Conservation (phyloP, 1,140 invertebrate genomes). For the Drosophila tsacasi region DNA sequence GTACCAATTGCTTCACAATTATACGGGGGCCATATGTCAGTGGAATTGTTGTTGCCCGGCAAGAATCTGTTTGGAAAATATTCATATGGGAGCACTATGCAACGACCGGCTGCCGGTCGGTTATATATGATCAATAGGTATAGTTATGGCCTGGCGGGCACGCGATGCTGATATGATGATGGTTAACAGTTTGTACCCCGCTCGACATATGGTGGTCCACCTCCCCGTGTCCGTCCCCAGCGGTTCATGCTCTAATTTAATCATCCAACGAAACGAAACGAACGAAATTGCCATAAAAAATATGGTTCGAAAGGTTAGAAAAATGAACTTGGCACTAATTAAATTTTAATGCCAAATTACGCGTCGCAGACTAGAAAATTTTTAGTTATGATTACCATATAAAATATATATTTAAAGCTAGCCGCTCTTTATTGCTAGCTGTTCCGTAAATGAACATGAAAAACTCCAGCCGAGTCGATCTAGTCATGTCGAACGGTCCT, state of each 20-base stretch:
- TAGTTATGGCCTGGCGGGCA: slow-evolving; percentile 16
- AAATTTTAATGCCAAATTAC: slow-evolving; percentile 21
- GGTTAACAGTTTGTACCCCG: slow-evolving; percentile 15
- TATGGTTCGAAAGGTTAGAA: slow-evolving; percentile 31
- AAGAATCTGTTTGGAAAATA: slow-evolving; percentile 2
- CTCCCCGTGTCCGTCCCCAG: not conserved
- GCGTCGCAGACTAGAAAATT: not conserved
- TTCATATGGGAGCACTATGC: not conserved
- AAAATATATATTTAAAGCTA: not conserved
- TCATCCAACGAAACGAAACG: slow-evolving; percentile 7
- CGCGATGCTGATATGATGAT: slow-evolving; percentile 22
- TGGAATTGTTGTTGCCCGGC: not conserved
- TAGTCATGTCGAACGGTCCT: not conserved
- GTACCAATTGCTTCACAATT: slow-evolving; percentile 49
- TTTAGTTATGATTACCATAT: not conserved
- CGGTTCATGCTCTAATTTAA: slow-evolving; percentile 18
- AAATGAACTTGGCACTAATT: slow-evolving; percentile 28
- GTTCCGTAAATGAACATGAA: not conserved
- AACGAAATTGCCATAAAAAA: not conserved
- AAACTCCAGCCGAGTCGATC: not conserved
- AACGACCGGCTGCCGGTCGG: not conserved
- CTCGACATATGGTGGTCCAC: not conserved
- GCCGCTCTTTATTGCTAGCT: fast-evolving
- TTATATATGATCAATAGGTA: slow-evolving; percentile 38
- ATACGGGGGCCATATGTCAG: slow-evolving; percentile 9